Base-by-base conservation (phyloP, 2,888 invertebrate genomes). In the Brachynemurus nebulosus region DNA sequence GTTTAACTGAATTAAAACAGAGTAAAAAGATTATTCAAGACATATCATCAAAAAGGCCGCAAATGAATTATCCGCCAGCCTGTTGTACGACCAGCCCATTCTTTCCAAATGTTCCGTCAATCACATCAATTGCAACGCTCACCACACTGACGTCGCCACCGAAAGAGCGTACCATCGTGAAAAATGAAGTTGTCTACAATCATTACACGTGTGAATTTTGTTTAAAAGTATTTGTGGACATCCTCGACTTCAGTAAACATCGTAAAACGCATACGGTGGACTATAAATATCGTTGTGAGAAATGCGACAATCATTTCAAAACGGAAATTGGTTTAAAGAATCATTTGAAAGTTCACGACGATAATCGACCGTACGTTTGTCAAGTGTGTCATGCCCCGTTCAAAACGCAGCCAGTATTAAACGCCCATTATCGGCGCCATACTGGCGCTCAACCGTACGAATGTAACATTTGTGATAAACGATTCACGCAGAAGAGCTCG, bases 261-360 rank as follows among this genome's bases (percentile, higher is more conserved):
- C 30, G 30, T 5, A 30, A 30, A 30, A 30, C 30, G 4, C 30
- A 30, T 30, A 14, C 30, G 14, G 4, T 30, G 7, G n/a, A n/a
- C n/a, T 30, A 30, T 30, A 30, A 30, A 30, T 30, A 30, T 30
- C 30, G 30, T 12, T 30, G 30, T 30, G 30, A 30, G 4, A 30
- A 30, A 30, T 30, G 30, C 14, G 30, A 30, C 4, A 30, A 14
- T n/a, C 30, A 30, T 30, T 30, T 30, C 14, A n/a, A 30, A 11
- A 30, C 30, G 30, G 30, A 30, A 14, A 11, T 30, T 14, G 30
- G 65, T 55, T 55, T 66, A 44, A 56, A 57, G 44, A 66, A 66
- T 42, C 67, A 67, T 46, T 52, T 67, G 25, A 51, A 66, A 40
- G 64, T 64, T 3, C 67, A 67, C 48, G 65, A 65, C 7, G 65